Conservation (phyloP, 2,888 invertebrate genomes). For the Drosophila nr. perissopoda region DNA sequence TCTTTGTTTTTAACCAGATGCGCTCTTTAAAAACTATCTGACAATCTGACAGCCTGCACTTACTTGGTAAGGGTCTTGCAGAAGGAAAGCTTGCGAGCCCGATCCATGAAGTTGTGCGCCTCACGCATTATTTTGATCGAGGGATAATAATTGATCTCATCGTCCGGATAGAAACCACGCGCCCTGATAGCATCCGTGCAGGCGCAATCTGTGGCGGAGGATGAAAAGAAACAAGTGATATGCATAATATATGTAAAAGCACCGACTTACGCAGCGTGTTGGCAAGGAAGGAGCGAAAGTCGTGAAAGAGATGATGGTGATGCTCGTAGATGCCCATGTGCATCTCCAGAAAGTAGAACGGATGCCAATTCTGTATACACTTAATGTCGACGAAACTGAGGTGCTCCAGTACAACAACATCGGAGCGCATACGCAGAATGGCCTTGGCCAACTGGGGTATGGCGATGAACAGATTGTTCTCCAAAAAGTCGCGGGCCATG, state of each 20-base stretch:
- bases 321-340: constrained; percentile 86
- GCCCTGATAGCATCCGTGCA: constrained; percentile 91
- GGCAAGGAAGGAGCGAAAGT: constrained; percentile 86
- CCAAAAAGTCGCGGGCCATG: constrained; percentile 87
- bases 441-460: constrained; percentile 90
- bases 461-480: constrained; percentile 90
- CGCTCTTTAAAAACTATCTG: not conserved
- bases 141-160: constrained; percentile 85
- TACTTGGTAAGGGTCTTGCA: constrained; percentile 92
- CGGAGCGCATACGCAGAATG: constrained; percentile 89
- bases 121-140: constrained; percentile 87
- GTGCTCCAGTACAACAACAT: constrained; percentile 88
- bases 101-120: constrained; percentile 94
- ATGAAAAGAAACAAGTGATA: not conserved
- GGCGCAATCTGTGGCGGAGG: constrained; percentile 86
- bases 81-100: constrained; percentile 92
- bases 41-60: constrained; percentile 24
- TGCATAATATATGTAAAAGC: not conserved
- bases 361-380: constrained; percentile 86
- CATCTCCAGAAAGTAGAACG: constrained; percentile 90
- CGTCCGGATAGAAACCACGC: constrained; percentile 92
- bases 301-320: constrained; percentile 83
- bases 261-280: constrained; percentile 86
- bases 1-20: not conserved
- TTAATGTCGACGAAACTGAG: constrained; percentile 88